These are phyloP conservation scores for Corticium candelabrum DNA, from an alignment of 37 sponge, comb jelly and placozoan genomes.

Conservation along the genomic window DNA sequence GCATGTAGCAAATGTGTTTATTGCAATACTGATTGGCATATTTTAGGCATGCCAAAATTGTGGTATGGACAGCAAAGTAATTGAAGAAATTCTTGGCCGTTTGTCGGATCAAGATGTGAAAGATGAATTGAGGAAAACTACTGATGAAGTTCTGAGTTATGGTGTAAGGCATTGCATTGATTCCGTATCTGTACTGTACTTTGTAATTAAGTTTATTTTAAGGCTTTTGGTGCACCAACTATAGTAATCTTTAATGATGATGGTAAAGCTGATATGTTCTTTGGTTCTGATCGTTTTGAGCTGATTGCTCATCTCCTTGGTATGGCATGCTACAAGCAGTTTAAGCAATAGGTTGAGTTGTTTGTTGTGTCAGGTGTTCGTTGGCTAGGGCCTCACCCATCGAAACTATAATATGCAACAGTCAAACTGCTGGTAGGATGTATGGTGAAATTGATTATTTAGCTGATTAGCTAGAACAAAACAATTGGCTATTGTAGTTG, in stretches of 20 bases:
- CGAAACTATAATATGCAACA: too few species aligned
- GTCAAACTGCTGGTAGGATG: too few species aligned
- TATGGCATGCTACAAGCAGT: slow-evolving; percentile 5
- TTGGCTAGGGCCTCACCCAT: too few species aligned
- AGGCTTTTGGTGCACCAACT: slow-evolving; percentile 65
- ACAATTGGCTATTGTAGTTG: too few species aligned
- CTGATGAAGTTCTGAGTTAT: slow-evolving; percentile 55
- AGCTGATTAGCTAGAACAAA: too few species aligned
- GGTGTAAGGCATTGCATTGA: slow-evolving; percentile 43
- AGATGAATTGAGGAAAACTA: slow-evolving; percentile 23
- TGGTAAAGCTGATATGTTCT: slow-evolving; percentile 29
- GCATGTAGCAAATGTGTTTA: not conserved
- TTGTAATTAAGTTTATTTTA: not conserved
- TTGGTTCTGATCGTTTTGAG: slow-evolving; percentile 54
- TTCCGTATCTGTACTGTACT: not conserved
- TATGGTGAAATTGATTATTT: too few species aligned
- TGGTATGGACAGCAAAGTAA: slow-evolving; percentile 13
- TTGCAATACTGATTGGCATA: not conserved
- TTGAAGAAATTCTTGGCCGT: slow-evolving; percentile 23
- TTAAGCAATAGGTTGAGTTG: too few species aligned
- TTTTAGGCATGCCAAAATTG: slow-evolving; percentile 18
- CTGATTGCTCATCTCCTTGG: slow-evolving; percentile 39
- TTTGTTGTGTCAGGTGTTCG: too few species aligned
- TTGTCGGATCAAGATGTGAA: slow-evolving; percentile 13
- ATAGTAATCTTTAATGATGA: not conserved